Conservation (phyloP, 2,888 invertebrate species). For the Nemotelus pantherinus region DNA sequence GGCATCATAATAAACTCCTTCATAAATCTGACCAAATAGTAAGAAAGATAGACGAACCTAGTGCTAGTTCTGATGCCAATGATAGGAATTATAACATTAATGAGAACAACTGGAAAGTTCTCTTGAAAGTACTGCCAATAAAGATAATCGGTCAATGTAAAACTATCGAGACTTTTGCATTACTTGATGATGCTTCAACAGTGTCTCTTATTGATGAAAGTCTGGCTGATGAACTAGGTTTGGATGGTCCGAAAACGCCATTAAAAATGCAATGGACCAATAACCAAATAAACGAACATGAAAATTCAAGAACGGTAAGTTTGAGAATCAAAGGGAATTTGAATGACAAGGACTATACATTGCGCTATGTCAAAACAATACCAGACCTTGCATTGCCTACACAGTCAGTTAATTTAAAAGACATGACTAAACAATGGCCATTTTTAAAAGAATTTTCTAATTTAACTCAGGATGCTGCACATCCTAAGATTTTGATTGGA, state of each 20-base stretch:
- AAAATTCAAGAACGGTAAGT: neutral
- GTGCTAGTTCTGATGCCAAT: neutral
- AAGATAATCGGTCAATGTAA: neutral
- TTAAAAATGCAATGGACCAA: neutral
- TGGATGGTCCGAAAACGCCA: neutral
- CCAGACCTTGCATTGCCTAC: too few species aligned
- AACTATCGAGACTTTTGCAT: neutral
- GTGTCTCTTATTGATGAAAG: neutral
- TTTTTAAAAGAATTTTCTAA: too few species aligned
- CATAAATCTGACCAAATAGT: too few species aligned
- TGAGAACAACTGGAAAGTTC: neutral
- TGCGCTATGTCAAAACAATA: too few species aligned
- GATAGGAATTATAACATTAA: neutral
- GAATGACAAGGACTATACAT: neutral
- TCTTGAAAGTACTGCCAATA: neutral
- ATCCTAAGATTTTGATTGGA: too few species aligned
- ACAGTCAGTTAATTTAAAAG: too few species aligned
- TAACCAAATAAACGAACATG: neutral
- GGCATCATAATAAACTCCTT: too few species aligned
- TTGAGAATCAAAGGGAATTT: neutral
- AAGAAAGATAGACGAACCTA: too few species aligned
- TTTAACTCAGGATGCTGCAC: too few species aligned
- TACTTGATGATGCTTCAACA: constrained; percentile 3
- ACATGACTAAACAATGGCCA: too few species aligned
- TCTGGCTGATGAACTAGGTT: neutral